Base-by-base conservation (phyloP, 2,113 vertebrate species). In the Baryphthengus martii region DNA sequence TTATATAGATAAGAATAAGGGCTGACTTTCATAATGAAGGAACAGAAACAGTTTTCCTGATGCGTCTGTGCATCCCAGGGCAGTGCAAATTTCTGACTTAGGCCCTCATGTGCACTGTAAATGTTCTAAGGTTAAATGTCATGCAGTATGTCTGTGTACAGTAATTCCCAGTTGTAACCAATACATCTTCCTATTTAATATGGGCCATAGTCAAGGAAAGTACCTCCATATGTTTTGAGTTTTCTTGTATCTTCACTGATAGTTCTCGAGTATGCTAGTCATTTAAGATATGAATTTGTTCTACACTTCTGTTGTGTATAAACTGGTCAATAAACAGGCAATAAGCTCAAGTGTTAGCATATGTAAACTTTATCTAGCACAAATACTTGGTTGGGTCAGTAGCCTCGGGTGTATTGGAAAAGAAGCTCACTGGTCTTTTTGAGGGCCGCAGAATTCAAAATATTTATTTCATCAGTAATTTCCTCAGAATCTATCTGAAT, bases 381-480 rank as follows among this genome's bases (percentile, higher is more conserved):
- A 65, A 66, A 52, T 65, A 17, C 71, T 85, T 63, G 25, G 10
- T 52, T 33, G 45, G 75, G 67, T 88, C 71, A 47, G 29, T 76
- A 40, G 62, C 61, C 74, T 70, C 3, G 13, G 37, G 35, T 62
- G 40, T 62, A 40, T 88, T 58, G 39, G 58, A 88, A 66, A 55
- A 89, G 40, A 68, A 91, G 62, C 37, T 82, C 53, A 39, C 53
- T 79, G 53, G 23, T 65, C 58, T 90, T 47, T 33, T 61, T 56
- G 70, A 90, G 49, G 89, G 62, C 42, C 6, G 14, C 79, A 86
- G 55, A 85, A 83, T 77, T 85, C 9, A 66, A 85, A 91, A 84
- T 91, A 88, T 76, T 91, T 93, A 79, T 80, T 96, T 94, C 45
- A 71, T 84, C 78, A 73, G 45, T 93, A 80, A 90, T 86, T 28